Evolutionary conservation across 1,140 invertebrate species (phyloP), one percentile per base, ranked within the genome.

Genomic region (Rhagoletis pomonella): DNA sequence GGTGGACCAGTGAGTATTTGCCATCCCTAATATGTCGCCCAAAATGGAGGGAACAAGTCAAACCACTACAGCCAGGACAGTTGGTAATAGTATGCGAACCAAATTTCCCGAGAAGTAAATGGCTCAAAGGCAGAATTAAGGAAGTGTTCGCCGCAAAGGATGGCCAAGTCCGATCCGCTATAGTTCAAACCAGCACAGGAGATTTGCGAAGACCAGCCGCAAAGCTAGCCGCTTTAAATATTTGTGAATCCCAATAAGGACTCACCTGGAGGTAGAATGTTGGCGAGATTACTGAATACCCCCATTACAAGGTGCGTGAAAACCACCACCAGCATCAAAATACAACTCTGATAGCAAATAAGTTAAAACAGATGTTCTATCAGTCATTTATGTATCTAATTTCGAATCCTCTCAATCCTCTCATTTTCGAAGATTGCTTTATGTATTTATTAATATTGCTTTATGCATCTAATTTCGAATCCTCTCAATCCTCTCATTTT

Each of bases 61-160:
- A 67, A 9, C 86, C 77, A 0, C 4, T 92, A 17, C 58, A 90
- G 60, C 73, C 89, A 3, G 89, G 89, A 2, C 91, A 92, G 77
- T 29, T 92, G 9, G 90, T 92, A 0, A 10, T 92, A 5, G 60
- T 93, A 12, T 86, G 87, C 9, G 90, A 92, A 47, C 87, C 88
- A 4, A 77, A 88, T 42, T 12, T 60, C 3, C 89, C 89, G 1
- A 67, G 90, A 19, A 89, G 89, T 58, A 47, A 86, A 9, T 92
- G 90, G 90, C n/a, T 67, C 10, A 73, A 73, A 29, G 64, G 64
- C 3, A 65, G 5, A 65, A 65, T 65, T 39, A 65, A 39, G 29
- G 64, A 65, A 65, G 10, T 65, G 4, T 65, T 65, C 64, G 29
- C 64, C 17, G n/a, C n/a, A 39, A 39, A 39, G 64, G 64, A 67